phyloP scores from a whole-genome alignment of 1,140 invertebrate genomes.

The Trichonephila clavipes region DNA sequence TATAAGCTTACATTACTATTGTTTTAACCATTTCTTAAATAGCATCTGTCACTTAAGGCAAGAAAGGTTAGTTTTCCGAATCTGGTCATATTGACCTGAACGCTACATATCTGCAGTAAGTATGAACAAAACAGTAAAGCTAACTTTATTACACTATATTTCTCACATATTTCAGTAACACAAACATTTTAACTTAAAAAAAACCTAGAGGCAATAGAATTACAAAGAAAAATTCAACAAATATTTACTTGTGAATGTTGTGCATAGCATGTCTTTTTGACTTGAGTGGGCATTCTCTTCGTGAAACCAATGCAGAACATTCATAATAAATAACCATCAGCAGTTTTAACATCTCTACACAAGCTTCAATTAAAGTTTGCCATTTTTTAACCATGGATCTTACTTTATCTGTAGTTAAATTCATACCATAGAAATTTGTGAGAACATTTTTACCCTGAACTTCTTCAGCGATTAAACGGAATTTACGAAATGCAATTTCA shows the following conservation, averaged over 20 bases:
- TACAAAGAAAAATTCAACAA: too few relatives aligned
- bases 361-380: slow-evolving; percentile 98
- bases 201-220: too few relatives aligned
- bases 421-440: slow-evolving; percentile 99
- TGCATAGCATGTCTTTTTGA: slow-evolving; percentile 98
- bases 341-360: slow-evolving; percentile 98
- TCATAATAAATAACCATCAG: slow-evolving; percentile 96
- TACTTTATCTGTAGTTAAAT: slow-evolving; percentile 98
- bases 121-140: too few relatives aligned
- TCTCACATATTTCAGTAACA: too few relatives aligned
- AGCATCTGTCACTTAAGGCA: too few relatives aligned
- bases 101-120: too few relatives aligned
- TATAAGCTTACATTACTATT: too few relatives aligned
- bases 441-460: slow-evolving; percentile 94
- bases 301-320: slow-evolving; percentile 99
- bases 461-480: slow-evolving; percentile 95
- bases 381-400: slow-evolving; percentile 99
- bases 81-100: too few relatives aligned
- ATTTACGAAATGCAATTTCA: slow-evolving; percentile 98
- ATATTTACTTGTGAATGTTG: slow-evolving; percentile 93
- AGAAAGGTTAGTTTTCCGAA: too few relatives aligned
- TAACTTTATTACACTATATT: too few relatives aligned
- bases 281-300: slow-evolving; percentile 94
- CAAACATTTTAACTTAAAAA: too few relatives aligned
- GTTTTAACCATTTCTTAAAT: too few relatives aligned